These are phyloP conservation scores for Silurus meridionalis DNA, from an alignment of 2,113 vertebrate species.

Conservation along the genomic window DNA sequence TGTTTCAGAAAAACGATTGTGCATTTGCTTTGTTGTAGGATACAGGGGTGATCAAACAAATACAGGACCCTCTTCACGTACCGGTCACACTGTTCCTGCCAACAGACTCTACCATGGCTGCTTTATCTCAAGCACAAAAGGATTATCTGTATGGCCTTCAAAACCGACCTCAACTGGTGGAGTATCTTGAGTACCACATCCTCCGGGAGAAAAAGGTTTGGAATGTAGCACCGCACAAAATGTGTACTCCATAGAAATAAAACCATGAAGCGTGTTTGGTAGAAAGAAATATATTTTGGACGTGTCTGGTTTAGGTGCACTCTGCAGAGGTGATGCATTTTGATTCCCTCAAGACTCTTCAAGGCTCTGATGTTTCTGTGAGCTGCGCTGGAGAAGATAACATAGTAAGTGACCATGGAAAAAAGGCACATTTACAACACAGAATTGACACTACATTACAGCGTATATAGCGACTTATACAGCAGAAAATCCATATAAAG, in stretches of 20 bases:
- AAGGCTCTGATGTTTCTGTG: constrained; percentile 81
- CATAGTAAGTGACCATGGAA: constrained; percentile 72
- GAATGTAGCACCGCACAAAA: not conserved
- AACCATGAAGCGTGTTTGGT: not conserved
- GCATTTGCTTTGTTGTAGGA: constrained; percentile 68
- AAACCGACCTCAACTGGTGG: constrained; percentile 76
- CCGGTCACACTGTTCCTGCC: constrained; percentile 88
- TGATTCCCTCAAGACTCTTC: constrained; percentile 76
- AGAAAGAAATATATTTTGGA: not conserved
- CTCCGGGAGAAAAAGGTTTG: constrained; percentile 72
- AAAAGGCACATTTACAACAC: not conserved
- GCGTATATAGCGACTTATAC: not conserved
- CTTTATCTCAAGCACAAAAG: constrained; percentile 77
- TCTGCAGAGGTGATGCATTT: constrained; percentile 70
- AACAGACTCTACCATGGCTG: constrained; percentile 75
- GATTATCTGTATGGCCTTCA: constrained; percentile 81
- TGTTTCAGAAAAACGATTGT: not conserved
- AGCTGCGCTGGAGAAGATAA: constrained; percentile 73
- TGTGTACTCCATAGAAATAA: not conserved
- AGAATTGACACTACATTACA: not conserved
- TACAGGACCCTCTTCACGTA: constrained; percentile 74
- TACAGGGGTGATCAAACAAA: constrained; percentile 72
- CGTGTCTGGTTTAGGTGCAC: constrained; percentile 53
- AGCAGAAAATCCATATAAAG: not conserved
- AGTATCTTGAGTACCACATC: constrained; percentile 89